These are phyloP conservation scores for Pyxicephalus adspersus DNA, from an alignment of 2,113 vertebrate species.

Conservation along the genomic window DNA sequence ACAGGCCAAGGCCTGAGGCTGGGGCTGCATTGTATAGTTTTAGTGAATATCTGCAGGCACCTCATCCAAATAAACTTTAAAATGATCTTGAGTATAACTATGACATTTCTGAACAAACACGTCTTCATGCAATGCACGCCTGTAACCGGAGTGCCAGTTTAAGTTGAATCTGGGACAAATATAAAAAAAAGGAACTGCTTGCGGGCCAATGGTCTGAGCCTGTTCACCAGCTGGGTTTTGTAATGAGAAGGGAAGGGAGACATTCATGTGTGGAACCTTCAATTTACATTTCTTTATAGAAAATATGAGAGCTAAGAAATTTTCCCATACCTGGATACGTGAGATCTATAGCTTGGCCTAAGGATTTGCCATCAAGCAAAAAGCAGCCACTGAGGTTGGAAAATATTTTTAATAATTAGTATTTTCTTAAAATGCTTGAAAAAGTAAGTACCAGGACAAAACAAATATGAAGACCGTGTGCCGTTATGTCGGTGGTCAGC, in stretches of 20 bases:
- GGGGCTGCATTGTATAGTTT: conserved; percentile 39
- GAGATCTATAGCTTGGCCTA: no score
- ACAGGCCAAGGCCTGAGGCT: conserved; percentile 49
- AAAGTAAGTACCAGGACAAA: no score
- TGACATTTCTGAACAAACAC: conserved; percentile 40
- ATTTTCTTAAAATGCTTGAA: no score
- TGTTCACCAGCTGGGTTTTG: conserved; percentile 30
- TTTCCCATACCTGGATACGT: no score
- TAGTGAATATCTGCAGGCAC: conserved; percentile 41
- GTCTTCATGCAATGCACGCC: conserved; percentile 12
- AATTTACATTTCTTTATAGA: no score
- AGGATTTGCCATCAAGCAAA: no score
- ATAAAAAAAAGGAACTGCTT: conserved; percentile 23
- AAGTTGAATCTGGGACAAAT: conserved; percentile 32
- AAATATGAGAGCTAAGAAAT: no score
- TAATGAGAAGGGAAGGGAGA: neutral
- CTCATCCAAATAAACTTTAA: conserved; percentile 47
- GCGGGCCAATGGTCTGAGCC: neutral
- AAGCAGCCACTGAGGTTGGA: no score
- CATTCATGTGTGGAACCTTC: neutral
- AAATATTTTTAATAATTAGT: no score
- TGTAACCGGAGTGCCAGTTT: conserved; percentile 28
- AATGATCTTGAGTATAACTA: conserved; percentile 31
- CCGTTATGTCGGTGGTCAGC: no score
- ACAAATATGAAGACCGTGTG: no score